Evolutionary conservation across 2,797 vertebrate genomes (phyloP), one percentile per base, ranked within the genome.

Genomic region (Gobionotothen gibberifrons): DNA sequence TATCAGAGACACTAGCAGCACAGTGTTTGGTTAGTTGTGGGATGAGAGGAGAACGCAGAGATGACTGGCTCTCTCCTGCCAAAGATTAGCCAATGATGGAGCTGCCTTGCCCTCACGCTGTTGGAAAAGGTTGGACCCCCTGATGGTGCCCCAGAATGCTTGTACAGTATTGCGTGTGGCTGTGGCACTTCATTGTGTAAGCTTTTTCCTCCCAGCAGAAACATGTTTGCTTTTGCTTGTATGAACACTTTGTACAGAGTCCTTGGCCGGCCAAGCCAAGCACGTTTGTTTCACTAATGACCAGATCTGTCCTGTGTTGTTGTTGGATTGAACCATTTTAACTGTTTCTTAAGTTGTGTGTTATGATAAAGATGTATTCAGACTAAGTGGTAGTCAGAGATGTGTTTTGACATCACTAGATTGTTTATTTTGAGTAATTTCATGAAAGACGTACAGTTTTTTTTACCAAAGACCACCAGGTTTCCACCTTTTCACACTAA

Each of bases 241-340:
- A 85, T 85, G 93, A 91, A 94, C 92, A 93, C 89, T 93, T 93
- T 93, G 95, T 94, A 83, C 90, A 44, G 80, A 89, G 87, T 88
- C 88, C 90, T 75, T 85, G 81, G 85, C 88, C 71, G 66, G 76
- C 88, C 85, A 79, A 88, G 87, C 83, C 32, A 36, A 36, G 32
- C 32, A 36, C 32, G 32, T 36, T 81, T 84, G 81, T 86, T 85
- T 74, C 72, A 29, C 48, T 49, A 40, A 68, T 72, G 69, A 73
- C 32, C 40, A 22, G 22, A 71, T 79, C 59, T 66, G 65, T 59
- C 60, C 70, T 22, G 42, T 64, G 42, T 76, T 83, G 72, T 71
- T 68, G 58, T 79, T 76, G 56, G 39, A 60, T 69, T 59, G n/a
- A 48, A 64, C 69, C 40, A 51, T 10, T 9, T 42, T 13, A 10